Base-by-base conservation (phyloP, 2,888 invertebrate genomes). In the Caradrina kadenii region DNA sequence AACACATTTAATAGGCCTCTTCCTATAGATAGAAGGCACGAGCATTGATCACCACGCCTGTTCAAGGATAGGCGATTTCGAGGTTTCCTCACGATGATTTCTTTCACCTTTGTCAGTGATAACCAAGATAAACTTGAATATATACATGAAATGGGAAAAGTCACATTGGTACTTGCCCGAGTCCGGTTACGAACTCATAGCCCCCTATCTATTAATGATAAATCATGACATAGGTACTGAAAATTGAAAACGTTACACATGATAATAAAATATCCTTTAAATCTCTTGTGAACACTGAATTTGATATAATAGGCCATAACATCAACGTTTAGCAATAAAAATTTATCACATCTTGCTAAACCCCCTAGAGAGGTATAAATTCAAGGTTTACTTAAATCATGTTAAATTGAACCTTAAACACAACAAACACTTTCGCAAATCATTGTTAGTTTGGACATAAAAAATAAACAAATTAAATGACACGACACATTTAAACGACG, bases 391-490 rank as follows among this genome's bases (percentile, higher is more conserved):
- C 19, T 48, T 71, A 80, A 72, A 69, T 66, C 69, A 72, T 61
- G 78, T 66, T 72, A 78, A 56, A 55, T 56, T 19, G 39, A 53
- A 62, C 10, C 22, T 45, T 22, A 67, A 56, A 58, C 31, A 78
- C 35, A 75, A 70, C 66, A 73, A 70, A 70, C 66, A 70, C 55
- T 86, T 89, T 88, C 76, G 89, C 91, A 87, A 90, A 86, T 91
- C 91, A 91, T 80, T 74, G 75, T 79, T 80, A 73, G 83, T 81
- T 73, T 81, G 77, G 84, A n/a, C 84, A 81, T 69, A 79, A 81
- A 83, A 81, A 79, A 81, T 71, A 79, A 82, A 81, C 72, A 83
- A 80, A 54, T 71, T 69, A 73, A 83, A 87, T 93, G 92, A 93
- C 89, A 85, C 71, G 82, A 88, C 88, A 85, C 73, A 81, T 91